Conservation (phyloP, 1,140 invertebrate species). For the Stenopsyche tienmushanensis region DNA sequence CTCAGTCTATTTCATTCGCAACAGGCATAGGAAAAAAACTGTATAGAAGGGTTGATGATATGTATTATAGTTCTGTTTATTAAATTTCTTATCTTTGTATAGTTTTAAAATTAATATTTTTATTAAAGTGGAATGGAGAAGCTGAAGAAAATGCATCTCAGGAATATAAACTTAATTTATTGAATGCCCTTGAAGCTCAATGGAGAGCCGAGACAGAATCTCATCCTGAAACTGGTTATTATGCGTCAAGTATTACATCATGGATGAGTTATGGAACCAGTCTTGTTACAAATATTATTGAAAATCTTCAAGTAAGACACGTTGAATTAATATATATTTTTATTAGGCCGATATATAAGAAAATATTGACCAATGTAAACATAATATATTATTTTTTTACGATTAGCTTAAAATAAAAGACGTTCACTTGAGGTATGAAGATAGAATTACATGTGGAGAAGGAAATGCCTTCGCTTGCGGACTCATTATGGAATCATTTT, state of each 20-base stretch:
- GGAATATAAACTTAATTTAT: constrained; percentile 77
- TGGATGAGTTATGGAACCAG: constrained; percentile 92
- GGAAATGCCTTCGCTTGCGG: constrained; percentile 77
- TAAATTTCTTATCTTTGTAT: neutral
- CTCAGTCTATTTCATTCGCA: no score
- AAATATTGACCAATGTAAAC: no score
- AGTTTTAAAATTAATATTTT: constrained; percentile 43
- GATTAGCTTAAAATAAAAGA: constrained; percentile 90
- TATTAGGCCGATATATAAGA: neutral
- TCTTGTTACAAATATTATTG: constrained; percentile 90
- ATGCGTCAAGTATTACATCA: constrained; percentile 83
- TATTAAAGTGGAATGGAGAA: constrained; percentile 76
- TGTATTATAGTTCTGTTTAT: neutral
- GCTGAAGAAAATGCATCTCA: constrained; percentile 77
- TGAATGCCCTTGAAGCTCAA: constrained; percentile 85
- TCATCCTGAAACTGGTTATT: constrained; percentile 67
- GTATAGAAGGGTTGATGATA: neutral
- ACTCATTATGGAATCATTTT: constrained; percentile 78
- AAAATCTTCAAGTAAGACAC: constrained; percentile 80
- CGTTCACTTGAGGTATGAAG: constrained; percentile 96
- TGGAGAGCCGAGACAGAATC: constrained; percentile 82
- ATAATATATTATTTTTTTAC: no score
- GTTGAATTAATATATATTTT: neutral
- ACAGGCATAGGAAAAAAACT: neutral
- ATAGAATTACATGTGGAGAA: constrained; percentile 69